A percentile compares a stretch with the other conserved stretches of the same genome.
phyloP scores from a whole-genome alignment of 92 coral and sea anemone species.

The Isaurus tuberculatus region DNA sequence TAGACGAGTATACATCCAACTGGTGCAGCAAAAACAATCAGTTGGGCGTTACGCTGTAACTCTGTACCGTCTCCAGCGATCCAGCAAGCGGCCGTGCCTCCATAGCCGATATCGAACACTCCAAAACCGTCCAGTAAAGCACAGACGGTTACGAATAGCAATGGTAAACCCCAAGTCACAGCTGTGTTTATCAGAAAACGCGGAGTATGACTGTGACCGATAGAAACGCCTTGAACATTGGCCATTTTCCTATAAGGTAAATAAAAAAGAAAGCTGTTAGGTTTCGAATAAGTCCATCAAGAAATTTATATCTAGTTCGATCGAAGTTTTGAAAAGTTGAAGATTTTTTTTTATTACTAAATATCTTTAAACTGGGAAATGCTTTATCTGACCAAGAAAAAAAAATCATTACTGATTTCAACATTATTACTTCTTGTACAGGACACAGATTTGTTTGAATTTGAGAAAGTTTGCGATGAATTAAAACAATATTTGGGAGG shows the following conservation, averaged over 20 bases:
- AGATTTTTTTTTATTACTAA: too few relatives aligned
- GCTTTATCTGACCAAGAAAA: too few relatives aligned
- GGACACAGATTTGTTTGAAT: too few relatives aligned
- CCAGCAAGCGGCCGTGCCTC: conserved; percentile 79
- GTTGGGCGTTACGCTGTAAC: conserved; percentile 33
- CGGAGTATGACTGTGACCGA: conserved; percentile 36
- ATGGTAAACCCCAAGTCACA: conserved; percentile 84
- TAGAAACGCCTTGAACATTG: conserved; percentile 61
- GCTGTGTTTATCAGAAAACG: conserved; percentile 72
- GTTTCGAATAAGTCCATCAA: too few relatives aligned
- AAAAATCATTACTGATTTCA: too few relatives aligned
- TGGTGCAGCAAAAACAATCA: conserved; percentile 73
- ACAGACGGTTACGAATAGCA: conserved; percentile 69
- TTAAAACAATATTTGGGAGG: too few relatives aligned
- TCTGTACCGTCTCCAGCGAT: conserved; percentile 54
- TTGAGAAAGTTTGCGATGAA: too few relatives aligned
- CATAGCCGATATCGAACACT: conserved; percentile 80
- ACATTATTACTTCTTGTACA: too few relatives aligned
- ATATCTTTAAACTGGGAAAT: too few relatives aligned
- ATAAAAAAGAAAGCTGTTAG: background rate
- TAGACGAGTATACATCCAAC: conserved; percentile 67
- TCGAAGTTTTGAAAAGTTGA: too few relatives aligned
- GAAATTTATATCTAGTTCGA: too few relatives aligned
- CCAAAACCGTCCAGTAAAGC: conserved; percentile 68
- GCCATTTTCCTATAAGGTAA: conserved; percentile 69